These are phyloP conservation scores for Chrysolina haemoptera DNA, from an alignment of 2,888 invertebrate genomes.

Conservation along the genomic window DNA sequence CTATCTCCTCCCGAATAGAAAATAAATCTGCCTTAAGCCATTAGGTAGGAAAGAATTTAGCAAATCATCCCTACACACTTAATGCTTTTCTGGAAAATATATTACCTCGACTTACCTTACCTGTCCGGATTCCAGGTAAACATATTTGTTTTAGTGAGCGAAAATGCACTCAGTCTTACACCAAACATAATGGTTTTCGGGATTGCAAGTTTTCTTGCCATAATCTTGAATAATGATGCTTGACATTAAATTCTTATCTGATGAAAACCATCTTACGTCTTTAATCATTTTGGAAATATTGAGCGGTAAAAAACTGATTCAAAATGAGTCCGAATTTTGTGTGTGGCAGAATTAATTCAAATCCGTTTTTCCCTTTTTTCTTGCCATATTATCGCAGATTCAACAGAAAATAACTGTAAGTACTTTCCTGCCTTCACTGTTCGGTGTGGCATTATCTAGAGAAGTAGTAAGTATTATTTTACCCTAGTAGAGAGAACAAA, in stretches of 20 bases:
- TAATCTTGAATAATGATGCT: not conserved
- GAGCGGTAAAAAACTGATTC: too few species aligned
- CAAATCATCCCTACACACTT: slow-evolving; percentile 40
- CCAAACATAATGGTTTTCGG: not conserved
- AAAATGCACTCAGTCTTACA: slow-evolving; percentile 19
- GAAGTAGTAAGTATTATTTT: too few species aligned
- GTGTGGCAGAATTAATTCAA: too few species aligned
- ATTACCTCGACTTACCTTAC: slow-evolving; percentile 34
- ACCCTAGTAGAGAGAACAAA: too few species aligned
- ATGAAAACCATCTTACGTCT: not conserved
- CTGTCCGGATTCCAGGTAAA: slow-evolving; percentile 43
- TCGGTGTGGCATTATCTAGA: too few species aligned
- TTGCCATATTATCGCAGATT: too few species aligned
- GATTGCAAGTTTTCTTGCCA: not conserved
- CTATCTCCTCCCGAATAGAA: slow-evolving; percentile 34
- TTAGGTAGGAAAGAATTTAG: slow-evolving; percentile 42
- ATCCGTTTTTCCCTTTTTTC: too few species aligned
- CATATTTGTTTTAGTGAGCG: slow-evolving; percentile 40
- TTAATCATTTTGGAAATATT: not conserved
- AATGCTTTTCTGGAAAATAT: slow-evolving; percentile 41
- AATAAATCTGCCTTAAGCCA: slow-evolving; percentile 37
- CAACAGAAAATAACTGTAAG: too few species aligned
- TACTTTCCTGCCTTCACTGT: too few species aligned
- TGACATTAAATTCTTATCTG: slow-evolving; percentile 1
- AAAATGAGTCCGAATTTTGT: too few species aligned